Conservation (phyloP, 2,797 vertebrate genomes). For the Mus caroli region DNA sequence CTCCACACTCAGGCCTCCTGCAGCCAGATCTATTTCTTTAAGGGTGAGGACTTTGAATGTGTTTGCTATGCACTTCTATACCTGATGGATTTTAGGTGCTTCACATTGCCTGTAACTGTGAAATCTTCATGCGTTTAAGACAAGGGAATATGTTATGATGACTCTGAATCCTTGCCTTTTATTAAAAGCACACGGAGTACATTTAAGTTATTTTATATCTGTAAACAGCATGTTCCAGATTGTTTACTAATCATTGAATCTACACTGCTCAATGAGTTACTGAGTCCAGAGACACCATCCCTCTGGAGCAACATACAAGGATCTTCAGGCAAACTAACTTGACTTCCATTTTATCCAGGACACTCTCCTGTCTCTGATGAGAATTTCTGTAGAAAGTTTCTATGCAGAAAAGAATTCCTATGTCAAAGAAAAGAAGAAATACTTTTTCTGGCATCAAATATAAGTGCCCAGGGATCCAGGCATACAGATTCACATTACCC, state of each 20-base stretch:
- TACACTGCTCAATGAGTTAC: slow-evolving; percentile 19
- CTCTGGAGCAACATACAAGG: neutral
- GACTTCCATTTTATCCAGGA: neutral
- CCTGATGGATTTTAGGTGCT: neutral
- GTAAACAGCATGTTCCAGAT: neutral
- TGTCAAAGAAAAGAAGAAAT: neutral
- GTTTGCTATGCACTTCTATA: neutral
- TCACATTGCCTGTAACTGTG: neutral
- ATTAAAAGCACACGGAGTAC: neutral
- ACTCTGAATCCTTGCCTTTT: neutral
- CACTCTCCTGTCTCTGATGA: neutral
- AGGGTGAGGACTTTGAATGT: neutral
- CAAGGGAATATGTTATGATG: slow-evolving; percentile 14
- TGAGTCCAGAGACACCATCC: neutral
- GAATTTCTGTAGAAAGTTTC: neutral
- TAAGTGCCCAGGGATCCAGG: neutral
- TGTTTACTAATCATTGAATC: neutral
- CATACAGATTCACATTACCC: neutral
- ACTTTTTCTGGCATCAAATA: neutral
- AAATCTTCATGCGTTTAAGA: neutral
- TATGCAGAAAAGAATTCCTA: neutral
- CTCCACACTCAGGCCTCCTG: neutral
- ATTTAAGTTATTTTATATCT: slow-evolving; percentile 3
- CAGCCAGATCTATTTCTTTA: neutral
- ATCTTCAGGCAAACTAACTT: neutral